Conservation (phyloP, 2,113 vertebrate species). For the Platanista minor region DNA sequence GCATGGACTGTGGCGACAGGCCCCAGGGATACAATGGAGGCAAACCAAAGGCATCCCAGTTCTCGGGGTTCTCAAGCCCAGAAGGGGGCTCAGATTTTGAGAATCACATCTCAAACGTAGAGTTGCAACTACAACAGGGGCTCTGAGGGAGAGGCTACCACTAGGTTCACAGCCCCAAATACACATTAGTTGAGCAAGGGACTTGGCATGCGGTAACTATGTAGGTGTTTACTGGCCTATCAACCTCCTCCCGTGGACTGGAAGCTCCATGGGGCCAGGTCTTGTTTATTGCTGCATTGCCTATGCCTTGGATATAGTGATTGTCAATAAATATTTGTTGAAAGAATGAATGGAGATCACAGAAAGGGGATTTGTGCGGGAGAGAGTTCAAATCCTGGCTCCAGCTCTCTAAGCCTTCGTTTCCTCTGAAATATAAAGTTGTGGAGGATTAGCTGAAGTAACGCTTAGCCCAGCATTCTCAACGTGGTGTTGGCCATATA, state of each 20-base stretch:
- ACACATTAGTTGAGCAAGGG: background rate
- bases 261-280: background rate
- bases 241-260: background rate
- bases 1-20: background rate
- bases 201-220: background rate
- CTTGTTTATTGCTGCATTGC: background rate
- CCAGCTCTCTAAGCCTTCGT: background rate
- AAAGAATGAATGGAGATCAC: background rate
- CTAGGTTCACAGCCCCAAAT: background rate
- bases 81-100: background rate
- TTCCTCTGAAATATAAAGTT: background rate
- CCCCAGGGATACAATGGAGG: background rate
- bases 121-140: background rate
- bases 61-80: background rate
- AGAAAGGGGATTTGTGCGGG: background rate
- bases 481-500: background rate
- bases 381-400: background rate
- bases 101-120: background rate
- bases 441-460: background rate
- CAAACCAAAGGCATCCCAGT: background rate
- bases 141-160: background rate
- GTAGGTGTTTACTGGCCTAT: background rate
- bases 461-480: background rate
- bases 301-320: background rate
- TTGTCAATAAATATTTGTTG: background rate